Evolutionary conservation across 2,888 invertebrate genomes (phyloP).

Genomic region (Acrocera orbiculus): DNA sequence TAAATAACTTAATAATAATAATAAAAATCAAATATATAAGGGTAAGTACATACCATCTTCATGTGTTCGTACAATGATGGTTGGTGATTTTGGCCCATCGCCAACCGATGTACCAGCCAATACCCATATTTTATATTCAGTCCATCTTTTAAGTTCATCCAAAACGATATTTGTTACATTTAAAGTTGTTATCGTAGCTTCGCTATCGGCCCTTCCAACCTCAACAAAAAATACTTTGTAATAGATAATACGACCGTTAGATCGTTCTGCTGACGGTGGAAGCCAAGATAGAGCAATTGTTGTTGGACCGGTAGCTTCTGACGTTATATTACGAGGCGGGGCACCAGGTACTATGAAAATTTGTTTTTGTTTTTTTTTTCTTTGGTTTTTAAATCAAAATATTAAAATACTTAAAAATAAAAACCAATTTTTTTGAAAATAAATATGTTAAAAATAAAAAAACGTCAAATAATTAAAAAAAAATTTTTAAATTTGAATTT

Average conservation of each 20-base stretch:
- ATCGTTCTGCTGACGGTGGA: constrained; percentile 77
- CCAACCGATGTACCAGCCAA: constrained; percentile 91
- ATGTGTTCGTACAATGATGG: constrained; percentile 82
- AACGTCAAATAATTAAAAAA: constrained; percentile 4
- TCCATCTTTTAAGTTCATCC: constrained; percentile 86
- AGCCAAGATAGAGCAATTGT: constrained; percentile 81
- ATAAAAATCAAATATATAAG: constrained; percentile 1
- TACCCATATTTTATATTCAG: constrained; percentile 92
- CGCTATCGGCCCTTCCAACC: constrained; percentile 66
- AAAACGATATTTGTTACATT: constrained; percentile 65
- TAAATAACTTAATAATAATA: too few relatives aligned
- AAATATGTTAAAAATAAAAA: constrained; percentile 9
- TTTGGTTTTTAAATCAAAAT: not conserved
- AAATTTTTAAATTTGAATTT: not conserved
- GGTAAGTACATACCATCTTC: constrained; percentile 86
- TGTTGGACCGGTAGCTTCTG: constrained; percentile 73
- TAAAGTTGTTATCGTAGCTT: constrained; percentile 62
- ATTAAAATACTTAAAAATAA: not conserved
- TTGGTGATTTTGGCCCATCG: constrained; percentile 85
- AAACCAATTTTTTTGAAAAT: constrained; percentile 6
- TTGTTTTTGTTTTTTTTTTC: constrained; percentile 6
- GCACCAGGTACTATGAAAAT: constrained; percentile 75
- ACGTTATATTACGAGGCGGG: constrained; percentile 87
- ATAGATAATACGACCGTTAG: constrained; percentile 85
- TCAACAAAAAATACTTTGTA: constrained; percentile 87